These are phyloP conservation scores for Melitaea athalia DNA, from an alignment of 2,888 invertebrate species.

Conservation along the genomic window DNA sequence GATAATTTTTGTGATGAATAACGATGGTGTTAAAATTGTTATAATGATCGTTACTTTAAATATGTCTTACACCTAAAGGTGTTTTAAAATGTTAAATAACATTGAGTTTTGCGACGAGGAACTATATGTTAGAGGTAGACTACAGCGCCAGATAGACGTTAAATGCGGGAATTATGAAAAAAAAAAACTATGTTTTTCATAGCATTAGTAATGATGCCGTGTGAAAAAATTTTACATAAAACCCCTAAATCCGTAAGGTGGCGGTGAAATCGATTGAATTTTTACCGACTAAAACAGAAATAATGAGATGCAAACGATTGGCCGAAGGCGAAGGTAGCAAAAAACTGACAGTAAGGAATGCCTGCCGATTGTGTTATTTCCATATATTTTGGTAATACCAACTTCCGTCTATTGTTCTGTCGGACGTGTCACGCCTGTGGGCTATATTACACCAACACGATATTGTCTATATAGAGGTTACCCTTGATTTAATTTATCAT, in stretches of 20 bases:
- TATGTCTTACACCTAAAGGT: too few species aligned
- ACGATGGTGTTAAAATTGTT: too few species aligned
- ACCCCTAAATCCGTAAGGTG: conserved; percentile 56
- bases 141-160: background rate
- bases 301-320: conserved; percentile 77
- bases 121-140: background rate
- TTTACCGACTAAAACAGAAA: conserved; percentile 70
- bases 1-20: too few species aligned
- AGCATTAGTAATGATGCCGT: conserved; percentile 46
- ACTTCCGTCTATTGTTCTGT: conserved; percentile 68
- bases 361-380: conserved; percentile 70
- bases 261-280: conserved; percentile 65
- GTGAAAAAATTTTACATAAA: conserved; percentile 71
- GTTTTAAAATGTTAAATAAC: too few species aligned
- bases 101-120: too few species aligned
- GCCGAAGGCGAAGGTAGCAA: conserved; percentile 63
- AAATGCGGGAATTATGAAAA: background rate
- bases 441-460: background rate
- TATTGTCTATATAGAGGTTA: background rate
- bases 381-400: conserved; percentile 77
- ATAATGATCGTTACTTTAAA: too few species aligned
- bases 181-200: too few species aligned
- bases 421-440: conserved; percentile 61
- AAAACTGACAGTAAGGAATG: conserved; percentile 63
- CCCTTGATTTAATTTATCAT: too few species aligned